These are phyloP conservation scores for Tetramorium bicarinatum DNA, from an alignment of 2,888 invertebrate genomes.

Conservation along the genomic window DNA sequence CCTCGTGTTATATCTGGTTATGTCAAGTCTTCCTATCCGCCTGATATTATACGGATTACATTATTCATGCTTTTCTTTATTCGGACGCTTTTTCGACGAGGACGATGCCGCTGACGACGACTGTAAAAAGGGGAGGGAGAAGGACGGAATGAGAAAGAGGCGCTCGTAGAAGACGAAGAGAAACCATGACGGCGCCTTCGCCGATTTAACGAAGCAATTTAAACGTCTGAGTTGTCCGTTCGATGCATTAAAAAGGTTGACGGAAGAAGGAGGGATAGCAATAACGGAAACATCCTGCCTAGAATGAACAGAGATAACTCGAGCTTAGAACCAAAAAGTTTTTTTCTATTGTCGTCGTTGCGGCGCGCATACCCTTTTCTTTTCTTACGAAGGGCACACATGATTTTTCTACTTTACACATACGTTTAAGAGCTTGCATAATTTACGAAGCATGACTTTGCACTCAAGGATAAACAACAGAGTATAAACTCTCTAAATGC, in stretches of 20 bases:
- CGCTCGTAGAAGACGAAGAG: slow-evolving; percentile 9
- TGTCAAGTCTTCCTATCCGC: slow-evolving; percentile 57
- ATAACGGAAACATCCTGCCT: slow-evolving; percentile 40
- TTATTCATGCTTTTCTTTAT: slow-evolving; percentile 75
- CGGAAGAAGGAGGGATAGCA: slow-evolving; percentile 29
- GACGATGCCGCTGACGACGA: slow-evolving; percentile 45
- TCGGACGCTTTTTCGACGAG: slow-evolving; percentile 63
- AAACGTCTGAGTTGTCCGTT: slow-evolving; percentile 74
- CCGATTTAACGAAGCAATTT: slow-evolving; percentile 79
- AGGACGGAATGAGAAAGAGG: neutral
- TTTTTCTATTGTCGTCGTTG: slow-evolving; percentile 1
- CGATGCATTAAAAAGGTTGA: slow-evolving; percentile 59
- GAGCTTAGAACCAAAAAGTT: slow-evolving; percentile 34
- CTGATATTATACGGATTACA: slow-evolving; percentile 74
- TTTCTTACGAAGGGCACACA: neutral
- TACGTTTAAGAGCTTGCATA: slow-evolving; percentile 7
- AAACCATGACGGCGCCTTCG: slow-evolving; percentile 67
- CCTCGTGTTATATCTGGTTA: slow-evolving; percentile 68
- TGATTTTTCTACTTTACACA: slow-evolving; percentile 19
- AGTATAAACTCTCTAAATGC: slow-evolving; percentile 8
- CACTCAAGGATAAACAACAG: slow-evolving; percentile 22
- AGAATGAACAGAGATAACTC: slow-evolving; percentile 44
- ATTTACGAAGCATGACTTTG: slow-evolving; percentile 27
- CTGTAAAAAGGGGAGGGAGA: slow-evolving; percentile 10
- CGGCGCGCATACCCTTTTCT: neutral